Conservation (phyloP, 2,888 invertebrate genomes). For the Linyphia triangularis region DNA sequence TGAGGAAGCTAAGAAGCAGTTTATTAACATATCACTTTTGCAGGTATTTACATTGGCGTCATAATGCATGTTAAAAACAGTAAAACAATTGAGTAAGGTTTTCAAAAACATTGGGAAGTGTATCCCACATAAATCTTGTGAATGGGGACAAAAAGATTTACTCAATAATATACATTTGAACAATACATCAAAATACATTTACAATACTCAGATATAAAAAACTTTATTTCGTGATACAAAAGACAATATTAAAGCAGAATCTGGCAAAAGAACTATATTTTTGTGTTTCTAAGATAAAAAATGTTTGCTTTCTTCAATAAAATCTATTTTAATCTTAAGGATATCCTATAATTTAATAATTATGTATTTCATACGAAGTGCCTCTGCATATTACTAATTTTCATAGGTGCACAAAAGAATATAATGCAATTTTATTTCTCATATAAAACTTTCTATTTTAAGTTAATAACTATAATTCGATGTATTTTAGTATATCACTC, state of each 20-base stretch:
- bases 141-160: conserved; percentile 6
- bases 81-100: conserved; percentile 45
- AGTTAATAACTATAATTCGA: not conserved
- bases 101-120: conserved; percentile 5
- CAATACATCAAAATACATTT: conserved; percentile 7
- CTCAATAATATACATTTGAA: not conserved
- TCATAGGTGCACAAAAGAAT: not conserved
- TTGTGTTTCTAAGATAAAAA: not conserved
- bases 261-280: not conserved
- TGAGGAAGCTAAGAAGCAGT: conserved; percentile 61
- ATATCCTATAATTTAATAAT: not conserved
- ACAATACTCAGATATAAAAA: conserved; percentile 10
- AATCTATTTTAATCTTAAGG: not conserved
- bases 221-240: not conserved
- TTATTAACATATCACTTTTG: conserved; percentile 66
- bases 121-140: not conserved
- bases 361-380: not conserved
- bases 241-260: not conserved
- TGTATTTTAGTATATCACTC: not conserved
- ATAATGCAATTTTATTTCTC: not conserved
- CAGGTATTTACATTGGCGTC: conserved; percentile 71
- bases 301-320: not conserved
- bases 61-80: conserved; percentile 39
- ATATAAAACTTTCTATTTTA: not conserved
- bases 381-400: not conserved